These are phyloP conservation scores for Bostrychus sinensis DNA, from an alignment of 2,113 vertebrate genomes.

Conservation along the genomic window DNA sequence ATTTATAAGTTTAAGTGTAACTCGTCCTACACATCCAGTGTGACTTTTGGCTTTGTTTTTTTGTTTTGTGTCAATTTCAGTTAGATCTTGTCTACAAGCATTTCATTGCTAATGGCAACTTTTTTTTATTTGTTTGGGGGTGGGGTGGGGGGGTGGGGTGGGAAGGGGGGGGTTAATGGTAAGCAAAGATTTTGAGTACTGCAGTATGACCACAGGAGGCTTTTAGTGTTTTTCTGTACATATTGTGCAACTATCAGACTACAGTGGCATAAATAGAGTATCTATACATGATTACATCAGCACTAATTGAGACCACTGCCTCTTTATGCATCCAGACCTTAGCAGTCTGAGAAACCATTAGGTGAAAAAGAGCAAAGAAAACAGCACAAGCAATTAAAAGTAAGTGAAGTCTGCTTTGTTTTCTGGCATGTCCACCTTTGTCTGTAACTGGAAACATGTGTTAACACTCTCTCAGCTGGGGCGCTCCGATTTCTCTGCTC, in stretches of 20 bases:
- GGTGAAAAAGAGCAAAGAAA: constrained; percentile 23
- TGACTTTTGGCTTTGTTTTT: too few species aligned
- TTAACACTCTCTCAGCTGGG: background rate
- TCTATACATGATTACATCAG: background rate
- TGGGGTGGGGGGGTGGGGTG: too few species aligned
- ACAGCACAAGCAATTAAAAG: constrained; percentile 33
- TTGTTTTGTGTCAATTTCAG: too few species aligned
- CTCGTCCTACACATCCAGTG: too few species aligned
- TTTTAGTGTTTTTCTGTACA: too few species aligned
- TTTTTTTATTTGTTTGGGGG: too few species aligned
- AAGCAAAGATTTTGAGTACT: too few species aligned
- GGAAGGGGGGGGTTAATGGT: too few species aligned
- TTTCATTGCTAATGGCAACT: too few species aligned
- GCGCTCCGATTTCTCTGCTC: background rate
- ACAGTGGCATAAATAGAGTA: background rate
- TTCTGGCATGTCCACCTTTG: constrained; percentile 21
- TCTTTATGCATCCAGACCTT: background rate
- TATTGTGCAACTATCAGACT: background rate
- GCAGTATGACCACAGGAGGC: too few species aligned
- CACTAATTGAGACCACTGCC: background rate
- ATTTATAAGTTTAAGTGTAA: too few species aligned
- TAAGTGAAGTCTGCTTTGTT: constrained; percentile 31
- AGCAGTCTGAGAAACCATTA: background rate
- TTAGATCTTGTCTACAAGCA: too few species aligned
- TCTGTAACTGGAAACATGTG: constrained; percentile 54